Evolutionary conservation across 2,888 invertebrate genomes (phyloP).

Genomic region (Sicus ferrugineus): DNA sequence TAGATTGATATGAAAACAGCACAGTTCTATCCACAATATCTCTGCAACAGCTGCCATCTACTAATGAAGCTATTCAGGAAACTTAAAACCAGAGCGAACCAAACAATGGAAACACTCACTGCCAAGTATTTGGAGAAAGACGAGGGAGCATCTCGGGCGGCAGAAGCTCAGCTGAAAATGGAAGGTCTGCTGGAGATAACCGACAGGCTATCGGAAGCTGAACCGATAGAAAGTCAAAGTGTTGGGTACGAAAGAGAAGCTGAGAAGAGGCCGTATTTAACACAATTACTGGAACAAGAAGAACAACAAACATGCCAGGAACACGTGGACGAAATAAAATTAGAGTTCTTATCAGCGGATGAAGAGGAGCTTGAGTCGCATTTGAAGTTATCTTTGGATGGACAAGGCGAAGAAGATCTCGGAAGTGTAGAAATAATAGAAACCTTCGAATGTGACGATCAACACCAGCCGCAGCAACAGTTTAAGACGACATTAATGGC

Average conservation of each 20-base stretch:
- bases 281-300: neutral
- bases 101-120: constrained; percentile 38
- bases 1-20: constrained; percentile 38
- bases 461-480: neutral
- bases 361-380: too few relatives aligned
- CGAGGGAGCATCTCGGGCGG: neutral
- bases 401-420: neutral
- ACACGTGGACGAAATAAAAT: too few relatives aligned
- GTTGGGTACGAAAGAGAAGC: neutral
- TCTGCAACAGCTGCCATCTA: constrained; percentile 52
- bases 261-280: too few relatives aligned
- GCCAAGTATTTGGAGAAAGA: neutral
- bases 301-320: too few relatives aligned
- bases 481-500: neutral
- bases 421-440: constrained; percentile 6
- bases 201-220: neutral
- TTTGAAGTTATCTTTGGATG: too few relatives aligned
- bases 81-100: constrained; percentile 47
- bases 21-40: constrained; percentile 43
- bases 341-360: too few relatives aligned
- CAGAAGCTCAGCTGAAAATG: neutral
- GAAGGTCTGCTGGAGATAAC: neutral
- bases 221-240: neutral
- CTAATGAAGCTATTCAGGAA: constrained; percentile 54
- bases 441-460: neutral